Percentiles rank a stretch among this genome's conserved stretches.
Evolutionary conservation across 1,140 invertebrate genomes (phyloP).

Genomic region (Colletes latitarsis): DNA sequence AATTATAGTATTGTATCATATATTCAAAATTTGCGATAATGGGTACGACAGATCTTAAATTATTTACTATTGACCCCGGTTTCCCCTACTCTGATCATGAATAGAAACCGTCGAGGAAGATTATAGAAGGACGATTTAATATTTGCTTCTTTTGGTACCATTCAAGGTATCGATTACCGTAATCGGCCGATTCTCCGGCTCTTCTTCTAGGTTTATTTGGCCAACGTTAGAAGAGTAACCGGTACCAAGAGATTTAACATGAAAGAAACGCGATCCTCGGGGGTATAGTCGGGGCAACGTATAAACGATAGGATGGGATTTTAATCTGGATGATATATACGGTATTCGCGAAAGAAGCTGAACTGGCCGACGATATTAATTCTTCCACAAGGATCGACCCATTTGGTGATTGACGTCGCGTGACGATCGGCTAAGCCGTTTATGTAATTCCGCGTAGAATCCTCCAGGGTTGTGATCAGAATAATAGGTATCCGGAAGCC

Average conservation of each 20-base stretch:
- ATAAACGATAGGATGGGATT: constrained; percentile 33
- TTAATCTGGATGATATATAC: constrained; percentile 43
- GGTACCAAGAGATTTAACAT: constrained; percentile 4
- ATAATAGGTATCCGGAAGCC: constrained; percentile 43
- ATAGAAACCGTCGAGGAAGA: background rate
- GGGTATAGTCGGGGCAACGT: constrained; percentile 49
- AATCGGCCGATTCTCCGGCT: background rate
- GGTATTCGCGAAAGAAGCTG: background rate
- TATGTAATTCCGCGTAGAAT: constrained; percentile 58
- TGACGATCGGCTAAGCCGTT: constrained; percentile 59
- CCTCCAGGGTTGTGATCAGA: constrained; percentile 52
- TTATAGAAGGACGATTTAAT: background rate
- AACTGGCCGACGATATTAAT: constrained; percentile 52
- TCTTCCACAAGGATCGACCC: constrained; percentile 56
- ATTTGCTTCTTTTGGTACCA: background rate
- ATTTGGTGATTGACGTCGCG: constrained; percentile 75
- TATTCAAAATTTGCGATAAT: too few relatives aligned
- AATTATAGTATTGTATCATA: too few relatives aligned
- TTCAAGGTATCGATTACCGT: background rate
- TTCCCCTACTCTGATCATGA: background rate
- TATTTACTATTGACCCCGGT: too few relatives aligned
- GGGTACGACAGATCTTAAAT: too few relatives aligned
- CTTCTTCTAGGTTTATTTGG: background rate
- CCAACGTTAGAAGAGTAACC: background rate
- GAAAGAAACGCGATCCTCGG: constrained; percentile 65